phyloP scores from a whole-genome alignment of 1,140 invertebrate species.

The Plectus sambesii region DNA sequence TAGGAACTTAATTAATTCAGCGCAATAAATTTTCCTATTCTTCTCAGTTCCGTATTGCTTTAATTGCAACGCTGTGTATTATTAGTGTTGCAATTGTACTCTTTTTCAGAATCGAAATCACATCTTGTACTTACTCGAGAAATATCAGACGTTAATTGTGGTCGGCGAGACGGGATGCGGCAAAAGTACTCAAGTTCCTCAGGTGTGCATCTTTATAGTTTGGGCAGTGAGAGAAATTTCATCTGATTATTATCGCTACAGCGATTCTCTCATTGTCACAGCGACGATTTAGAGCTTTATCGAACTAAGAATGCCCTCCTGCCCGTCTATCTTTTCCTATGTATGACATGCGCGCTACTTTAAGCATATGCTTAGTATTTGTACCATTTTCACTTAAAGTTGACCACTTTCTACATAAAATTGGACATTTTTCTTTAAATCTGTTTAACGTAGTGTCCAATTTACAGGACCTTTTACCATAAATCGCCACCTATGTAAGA shows the following conservation, averaged over 20 bases:
- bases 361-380: too few species aligned
- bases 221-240: neutral
- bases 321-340: too few species aligned
- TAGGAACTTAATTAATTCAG: neutral
- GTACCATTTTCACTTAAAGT: too few species aligned
- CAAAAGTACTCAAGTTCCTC: slow-evolving; percentile 88
- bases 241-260: too few species aligned
- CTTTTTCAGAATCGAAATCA: slow-evolving; percentile 36
- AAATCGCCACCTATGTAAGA: too few species aligned
- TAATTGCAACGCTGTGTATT: neutral
- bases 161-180: slow-evolving; percentile 92
- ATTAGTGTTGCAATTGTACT: neutral
- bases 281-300: too few species aligned
- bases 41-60: neutral
- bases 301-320: too few species aligned
- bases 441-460: too few species aligned
- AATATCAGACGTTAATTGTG: slow-evolving; percentile 74
- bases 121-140: slow-evolving; percentile 57
- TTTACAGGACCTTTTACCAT: too few species aligned
- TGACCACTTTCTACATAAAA: slow-evolving; percentile 14
- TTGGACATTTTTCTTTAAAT: too few species aligned
- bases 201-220: slow-evolving; percentile 55
- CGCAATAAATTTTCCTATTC: neutral
- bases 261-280: too few species aligned
- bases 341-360: too few species aligned